These are phyloP conservation scores for Macrotus californicus DNA, from an alignment of 2,113 vertebrate genomes.

Conservation along the genomic window DNA sequence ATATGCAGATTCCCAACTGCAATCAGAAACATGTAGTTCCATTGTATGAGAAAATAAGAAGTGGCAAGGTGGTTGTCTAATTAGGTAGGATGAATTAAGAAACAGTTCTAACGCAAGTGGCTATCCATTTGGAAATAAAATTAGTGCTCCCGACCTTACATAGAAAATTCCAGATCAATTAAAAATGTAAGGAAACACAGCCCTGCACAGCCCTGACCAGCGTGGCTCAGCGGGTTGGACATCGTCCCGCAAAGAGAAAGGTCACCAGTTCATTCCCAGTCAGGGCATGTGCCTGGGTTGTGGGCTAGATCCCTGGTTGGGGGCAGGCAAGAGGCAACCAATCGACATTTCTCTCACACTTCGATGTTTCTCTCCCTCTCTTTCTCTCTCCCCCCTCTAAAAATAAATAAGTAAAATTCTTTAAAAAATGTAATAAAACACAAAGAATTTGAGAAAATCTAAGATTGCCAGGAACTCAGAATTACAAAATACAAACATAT, in stretches of 20 bases:
- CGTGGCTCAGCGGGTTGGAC: no score
- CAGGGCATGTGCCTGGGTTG: no score
- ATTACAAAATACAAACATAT: neutral
- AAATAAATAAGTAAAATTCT: no score
- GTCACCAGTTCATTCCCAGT: no score
- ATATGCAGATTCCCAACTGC: neutral
- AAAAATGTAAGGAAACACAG: slow-evolving; percentile 1
- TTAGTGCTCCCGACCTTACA: neutral
- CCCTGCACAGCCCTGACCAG: no score
- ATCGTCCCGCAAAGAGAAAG: no score
- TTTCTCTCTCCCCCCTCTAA: no score
- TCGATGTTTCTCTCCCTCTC: no score
- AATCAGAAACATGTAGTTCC: neutral
- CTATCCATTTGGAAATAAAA: neutral
- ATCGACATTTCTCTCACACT: no score
- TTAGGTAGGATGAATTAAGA: neutral
- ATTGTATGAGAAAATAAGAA: neutral
- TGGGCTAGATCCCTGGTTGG: no score
- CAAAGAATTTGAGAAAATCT: neutral
- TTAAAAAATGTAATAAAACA: neutral
- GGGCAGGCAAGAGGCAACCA: no score
- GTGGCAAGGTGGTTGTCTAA: neutral
- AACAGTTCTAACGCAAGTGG: neutral
- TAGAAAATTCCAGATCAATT: neutral
- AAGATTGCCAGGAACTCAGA: neutral